Percentiles rank a stretch among this genome's conserved stretches.
Conservation (phyloP, 2,113 vertebrate genomes). For the Aegithalos caudatus region DNA sequence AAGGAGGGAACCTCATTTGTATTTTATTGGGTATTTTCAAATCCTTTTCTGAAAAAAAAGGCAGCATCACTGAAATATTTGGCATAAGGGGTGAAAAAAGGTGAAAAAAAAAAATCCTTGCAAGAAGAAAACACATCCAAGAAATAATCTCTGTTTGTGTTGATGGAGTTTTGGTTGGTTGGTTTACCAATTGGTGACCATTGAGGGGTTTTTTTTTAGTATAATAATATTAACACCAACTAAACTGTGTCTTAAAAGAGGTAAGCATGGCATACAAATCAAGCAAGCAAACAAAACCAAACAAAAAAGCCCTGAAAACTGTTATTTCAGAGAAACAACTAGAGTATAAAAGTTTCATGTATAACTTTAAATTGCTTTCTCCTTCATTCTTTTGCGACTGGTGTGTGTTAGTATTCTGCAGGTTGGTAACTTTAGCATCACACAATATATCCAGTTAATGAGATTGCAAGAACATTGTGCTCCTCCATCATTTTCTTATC, state of each 20-base stretch:
- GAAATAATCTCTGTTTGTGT: background rate
- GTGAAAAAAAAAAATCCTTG: background rate
- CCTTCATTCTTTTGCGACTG: background rate
- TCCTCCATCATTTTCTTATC: constrained; percentile 77
- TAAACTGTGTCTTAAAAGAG: background rate
- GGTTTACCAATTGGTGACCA: background rate
- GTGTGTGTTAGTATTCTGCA: constrained; percentile 54
- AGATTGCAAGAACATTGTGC: constrained; percentile 62
- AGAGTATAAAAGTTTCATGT: constrained; percentile 27
- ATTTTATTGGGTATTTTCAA: background rate
- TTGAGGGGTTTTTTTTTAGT: background rate
- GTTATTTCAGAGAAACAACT: background rate
- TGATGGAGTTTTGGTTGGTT: background rate
- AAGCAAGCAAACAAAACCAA: background rate
- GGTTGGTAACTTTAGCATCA: constrained; percentile 37
- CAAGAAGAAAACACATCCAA: background rate
- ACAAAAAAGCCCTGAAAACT: background rate
- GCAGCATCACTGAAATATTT: background rate
- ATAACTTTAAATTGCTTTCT: constrained; percentile 59
- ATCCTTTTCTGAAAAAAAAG: background rate
- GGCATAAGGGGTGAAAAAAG: background rate
- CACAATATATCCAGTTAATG: constrained; percentile 71
- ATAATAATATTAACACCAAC: background rate
- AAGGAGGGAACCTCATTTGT: background rate
- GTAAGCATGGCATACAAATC: background rate